Percentiles rank a stretch among this genome's conserved stretches.
Conservation (phyloP, 2,113 vertebrate genomes). For the Cinclus mexicanus region DNA sequence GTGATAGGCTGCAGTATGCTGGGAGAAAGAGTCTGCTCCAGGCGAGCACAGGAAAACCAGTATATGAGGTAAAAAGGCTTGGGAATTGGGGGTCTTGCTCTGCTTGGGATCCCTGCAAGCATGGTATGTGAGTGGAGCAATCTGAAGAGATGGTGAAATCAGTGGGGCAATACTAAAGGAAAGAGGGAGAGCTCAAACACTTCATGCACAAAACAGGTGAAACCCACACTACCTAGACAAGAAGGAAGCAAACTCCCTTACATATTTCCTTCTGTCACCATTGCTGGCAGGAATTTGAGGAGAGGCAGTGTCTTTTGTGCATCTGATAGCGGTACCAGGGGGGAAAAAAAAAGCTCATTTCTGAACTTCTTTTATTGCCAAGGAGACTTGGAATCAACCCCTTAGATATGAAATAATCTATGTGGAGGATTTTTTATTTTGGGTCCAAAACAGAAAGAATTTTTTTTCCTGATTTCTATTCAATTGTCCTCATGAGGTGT, state of each 20-base stretch:
- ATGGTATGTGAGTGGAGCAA: background rate
- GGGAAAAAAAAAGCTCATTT: background rate
- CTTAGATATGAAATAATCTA: background rate
- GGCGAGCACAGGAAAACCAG: background rate
- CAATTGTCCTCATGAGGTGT: conserved; percentile 11
- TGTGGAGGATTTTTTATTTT: conserved; percentile 19
- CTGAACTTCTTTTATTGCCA: background rate
- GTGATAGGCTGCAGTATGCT: background rate
- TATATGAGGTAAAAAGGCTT: background rate
- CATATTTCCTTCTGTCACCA: background rate
- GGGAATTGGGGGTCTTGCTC: background rate
- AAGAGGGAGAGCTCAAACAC: background rate
- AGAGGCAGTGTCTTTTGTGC: background rate
- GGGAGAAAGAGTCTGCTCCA: background rate
- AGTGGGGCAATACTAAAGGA: background rate
- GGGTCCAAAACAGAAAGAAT: background rate
- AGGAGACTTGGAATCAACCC: background rate
- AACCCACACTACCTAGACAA: background rate
- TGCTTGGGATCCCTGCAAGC: background rate
- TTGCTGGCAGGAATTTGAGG: background rate
- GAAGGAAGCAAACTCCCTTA: background rate
- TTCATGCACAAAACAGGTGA: background rate
- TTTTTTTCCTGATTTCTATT: conserved; percentile 39
- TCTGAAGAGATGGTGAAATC: background rate
- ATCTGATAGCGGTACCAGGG: background rate